Conservation (phyloP, 2,113 vertebrate species). For the Neofelis nebulosa region DNA sequence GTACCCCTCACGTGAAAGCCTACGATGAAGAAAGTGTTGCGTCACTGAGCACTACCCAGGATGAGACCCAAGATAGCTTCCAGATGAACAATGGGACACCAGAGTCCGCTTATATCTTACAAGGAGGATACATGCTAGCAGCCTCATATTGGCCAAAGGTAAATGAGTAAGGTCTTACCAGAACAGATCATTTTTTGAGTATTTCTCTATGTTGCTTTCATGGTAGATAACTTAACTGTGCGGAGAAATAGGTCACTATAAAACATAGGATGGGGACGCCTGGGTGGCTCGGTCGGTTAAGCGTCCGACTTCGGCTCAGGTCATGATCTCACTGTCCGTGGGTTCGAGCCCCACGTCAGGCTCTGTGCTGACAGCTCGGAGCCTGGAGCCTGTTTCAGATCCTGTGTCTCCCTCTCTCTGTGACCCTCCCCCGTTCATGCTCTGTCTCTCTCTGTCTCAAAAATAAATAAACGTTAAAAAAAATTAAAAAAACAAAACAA, state of each 20-base stretch:
- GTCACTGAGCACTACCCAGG: conserved; percentile 93
- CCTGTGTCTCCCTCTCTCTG: too few species aligned
- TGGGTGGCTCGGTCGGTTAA: too few species aligned
- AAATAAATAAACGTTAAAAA: too few species aligned
- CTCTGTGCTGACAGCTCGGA: too few species aligned
- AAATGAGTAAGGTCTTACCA: conserved; percentile 59
- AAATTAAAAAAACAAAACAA: too few species aligned
- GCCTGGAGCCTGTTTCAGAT: too few species aligned
- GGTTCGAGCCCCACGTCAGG: too few species aligned
- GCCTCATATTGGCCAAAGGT: conserved; percentile 99
- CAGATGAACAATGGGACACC: conserved; percentile 92
- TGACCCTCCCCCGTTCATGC: too few species aligned
- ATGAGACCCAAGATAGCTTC: conserved; percentile 95
- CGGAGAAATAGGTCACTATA: not conserved
- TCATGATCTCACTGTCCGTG: too few species aligned
- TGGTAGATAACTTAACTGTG: not conserved
- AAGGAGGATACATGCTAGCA: conserved; percentile 95
- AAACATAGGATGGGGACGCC: not conserved
- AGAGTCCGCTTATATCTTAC: conserved; percentile 90
- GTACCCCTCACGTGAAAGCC: conserved; percentile 89
- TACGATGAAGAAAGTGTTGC: conserved; percentile 98
- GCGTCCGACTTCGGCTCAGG: too few species aligned
- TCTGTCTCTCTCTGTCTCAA: too few species aligned
- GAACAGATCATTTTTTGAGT: not conserved
- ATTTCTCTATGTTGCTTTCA: not conserved